Evolutionary conservation across 2,888 invertebrate genomes (phyloP).

Genomic region (Eupithecia subumbrata): DNA sequence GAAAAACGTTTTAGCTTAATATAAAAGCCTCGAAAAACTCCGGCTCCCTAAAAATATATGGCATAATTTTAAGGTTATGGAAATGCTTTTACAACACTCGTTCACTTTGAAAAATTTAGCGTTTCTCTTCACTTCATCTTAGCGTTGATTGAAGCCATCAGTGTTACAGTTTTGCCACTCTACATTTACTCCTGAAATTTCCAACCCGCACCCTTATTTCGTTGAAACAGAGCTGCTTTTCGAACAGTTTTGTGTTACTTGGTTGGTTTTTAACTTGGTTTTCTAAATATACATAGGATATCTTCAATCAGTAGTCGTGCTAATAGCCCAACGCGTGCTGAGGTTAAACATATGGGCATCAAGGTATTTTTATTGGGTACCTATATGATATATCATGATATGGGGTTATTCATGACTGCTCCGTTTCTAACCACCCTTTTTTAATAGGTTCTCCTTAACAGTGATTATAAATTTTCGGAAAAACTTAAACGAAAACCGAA

Average conservation of each 20-base stretch:
- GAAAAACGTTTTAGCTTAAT: neutral
- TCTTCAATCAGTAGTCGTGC: conserved; percentile 61
- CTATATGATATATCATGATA: neutral
- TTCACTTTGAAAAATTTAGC: conserved; percentile 52
- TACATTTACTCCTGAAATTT: conserved; percentile 41
- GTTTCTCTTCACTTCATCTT: conserved; percentile 51
- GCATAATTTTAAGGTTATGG: conserved; percentile 31
- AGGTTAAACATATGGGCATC: conserved; percentile 45
- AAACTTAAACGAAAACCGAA: neutral
- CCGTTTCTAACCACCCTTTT: neutral
- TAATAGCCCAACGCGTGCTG: conserved; percentile 50
- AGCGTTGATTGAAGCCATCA: conserved; percentile 64
- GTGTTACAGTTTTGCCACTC: conserved; percentile 49
- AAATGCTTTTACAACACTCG: conserved; percentile 45
- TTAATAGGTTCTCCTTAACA: neutral
- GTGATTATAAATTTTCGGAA: neutral
- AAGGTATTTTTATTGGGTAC: conserved; percentile 24
- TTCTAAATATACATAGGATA: conserved; percentile 56
- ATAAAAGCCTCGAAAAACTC: conserved; percentile 11
- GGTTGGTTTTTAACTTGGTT: conserved; percentile 41
- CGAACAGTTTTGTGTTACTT: conserved; percentile 7
- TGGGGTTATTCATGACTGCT: neutral
- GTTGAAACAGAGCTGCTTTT: conserved; percentile 28
- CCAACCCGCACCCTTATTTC: conserved; percentile 19
- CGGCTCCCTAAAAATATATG: conserved; percentile 31